phyloP scores from a whole-genome alignment of 2,113 vertebrate genomes.

The Melanotaenia duboulayi region DNA sequence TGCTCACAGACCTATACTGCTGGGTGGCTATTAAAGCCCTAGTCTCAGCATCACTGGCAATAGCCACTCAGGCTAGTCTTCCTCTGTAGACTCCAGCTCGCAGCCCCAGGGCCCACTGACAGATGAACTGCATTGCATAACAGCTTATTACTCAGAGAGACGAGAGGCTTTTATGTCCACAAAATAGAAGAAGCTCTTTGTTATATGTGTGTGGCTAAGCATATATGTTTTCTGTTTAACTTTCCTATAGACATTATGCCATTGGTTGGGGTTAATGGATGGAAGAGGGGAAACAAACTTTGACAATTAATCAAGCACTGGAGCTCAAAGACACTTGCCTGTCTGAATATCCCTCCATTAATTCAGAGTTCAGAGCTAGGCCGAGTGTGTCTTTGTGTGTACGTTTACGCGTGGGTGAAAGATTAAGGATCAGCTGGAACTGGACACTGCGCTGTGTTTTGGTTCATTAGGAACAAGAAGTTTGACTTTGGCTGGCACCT shows the following conservation, averaged over 20 bases:
- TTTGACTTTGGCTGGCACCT: conserved; percentile 15
- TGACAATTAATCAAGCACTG: conserved; percentile 25
- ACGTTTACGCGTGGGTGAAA: conserved; percentile 7
- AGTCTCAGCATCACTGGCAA: conserved; percentile 46
- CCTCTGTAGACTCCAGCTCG: conserved; percentile 55
- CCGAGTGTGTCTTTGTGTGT: conserved; percentile 10
- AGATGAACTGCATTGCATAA: conserved; percentile 74
- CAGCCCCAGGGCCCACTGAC: conserved; percentile 69
- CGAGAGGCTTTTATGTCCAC: conserved; percentile 67
- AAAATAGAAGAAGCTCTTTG: conserved; percentile 46
- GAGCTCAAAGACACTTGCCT: conserved; percentile 1
- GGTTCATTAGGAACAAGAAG: conserved; percentile 30
- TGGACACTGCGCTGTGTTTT: not conserved
- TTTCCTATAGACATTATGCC: conserved; percentile 23
- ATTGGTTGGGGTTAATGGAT: conserved; percentile 20
- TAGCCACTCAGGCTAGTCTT: conserved; percentile 46
- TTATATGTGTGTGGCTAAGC: conserved; percentile 12
- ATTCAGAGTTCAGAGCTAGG: conserved; percentile 11
- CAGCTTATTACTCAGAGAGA: conserved; percentile 69
- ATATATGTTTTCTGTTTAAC: conserved; percentile 26
- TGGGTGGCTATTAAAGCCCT: conserved; percentile 52
- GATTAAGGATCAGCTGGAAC: too few species aligned
- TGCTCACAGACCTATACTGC: conserved; percentile 42
- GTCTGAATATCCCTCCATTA: conserved; percentile 9
- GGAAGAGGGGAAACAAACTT: conserved; percentile 22